phyloP scores from a whole-genome alignment of 2,113 vertebrate genomes.

The Taxidea taxus region DNA sequence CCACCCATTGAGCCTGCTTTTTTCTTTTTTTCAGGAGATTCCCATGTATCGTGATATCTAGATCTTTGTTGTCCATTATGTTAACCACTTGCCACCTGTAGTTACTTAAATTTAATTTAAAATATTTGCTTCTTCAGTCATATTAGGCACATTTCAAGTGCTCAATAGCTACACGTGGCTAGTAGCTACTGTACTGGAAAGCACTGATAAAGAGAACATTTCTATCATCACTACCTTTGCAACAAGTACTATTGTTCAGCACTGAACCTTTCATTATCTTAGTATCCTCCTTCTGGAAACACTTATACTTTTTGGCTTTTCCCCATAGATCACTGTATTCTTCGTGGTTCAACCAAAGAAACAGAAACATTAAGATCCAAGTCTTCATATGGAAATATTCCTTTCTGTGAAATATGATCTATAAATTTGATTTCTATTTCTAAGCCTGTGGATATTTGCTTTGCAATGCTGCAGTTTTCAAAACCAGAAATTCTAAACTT shows the following conservation, averaged over 20 bases:
- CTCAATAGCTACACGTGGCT: background rate
- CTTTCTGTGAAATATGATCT: slow-evolving; percentile 14
- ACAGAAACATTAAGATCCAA: background rate
- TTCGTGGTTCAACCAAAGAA: background rate
- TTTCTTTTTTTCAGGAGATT: background rate
- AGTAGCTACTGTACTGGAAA: background rate
- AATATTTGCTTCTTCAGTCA: background rate
- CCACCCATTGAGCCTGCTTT: background rate
- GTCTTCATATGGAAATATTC: background rate
- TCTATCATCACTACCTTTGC: background rate
- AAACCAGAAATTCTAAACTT: background rate
- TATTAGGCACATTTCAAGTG: background rate
- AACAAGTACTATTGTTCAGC: background rate
- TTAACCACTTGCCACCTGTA: background rate
- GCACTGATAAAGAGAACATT: background rate
- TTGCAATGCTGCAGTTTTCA: background rate
- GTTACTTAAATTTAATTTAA: background rate
- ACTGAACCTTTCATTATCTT: background rate
- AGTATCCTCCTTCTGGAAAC: background rate
- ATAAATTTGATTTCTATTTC: background rate
- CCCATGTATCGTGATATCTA: background rate
- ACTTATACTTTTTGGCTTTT: background rate
- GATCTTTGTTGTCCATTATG: background rate
- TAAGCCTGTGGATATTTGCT: background rate
- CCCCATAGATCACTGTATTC: background rate